Percentiles rank a stretch among this genome's conserved stretches.
These are phyloP conservation scores for Desmophyllum pertusum DNA, from an alignment of 92 coral and sea anemone species.

Conservation along the genomic window DNA sequence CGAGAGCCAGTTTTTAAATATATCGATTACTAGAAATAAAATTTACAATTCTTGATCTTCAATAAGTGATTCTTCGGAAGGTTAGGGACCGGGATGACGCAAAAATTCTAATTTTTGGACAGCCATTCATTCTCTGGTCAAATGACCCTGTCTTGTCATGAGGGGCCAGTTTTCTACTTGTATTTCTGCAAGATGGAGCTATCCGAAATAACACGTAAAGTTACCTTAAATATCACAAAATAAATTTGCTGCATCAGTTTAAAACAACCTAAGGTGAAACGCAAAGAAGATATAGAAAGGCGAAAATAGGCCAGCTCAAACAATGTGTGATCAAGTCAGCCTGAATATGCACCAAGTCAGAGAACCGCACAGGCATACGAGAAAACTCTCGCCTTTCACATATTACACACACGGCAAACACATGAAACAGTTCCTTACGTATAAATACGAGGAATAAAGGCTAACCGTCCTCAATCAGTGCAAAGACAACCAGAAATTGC, in stretches of 20 bases:
- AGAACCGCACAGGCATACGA: neutral
- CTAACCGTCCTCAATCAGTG: neutral
- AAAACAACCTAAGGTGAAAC: neutral
- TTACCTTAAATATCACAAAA: neutral
- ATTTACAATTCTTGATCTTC: neutral
- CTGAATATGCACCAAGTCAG: neutral
- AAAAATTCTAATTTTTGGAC: neutral
- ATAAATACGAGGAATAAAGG: neutral
- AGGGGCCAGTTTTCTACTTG: neutral
- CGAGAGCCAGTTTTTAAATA: neutral
- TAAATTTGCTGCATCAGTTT: neutral
- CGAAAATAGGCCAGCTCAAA: neutral
- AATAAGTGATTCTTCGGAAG: neutral
- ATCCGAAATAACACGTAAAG: neutral
- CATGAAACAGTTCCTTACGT: neutral
- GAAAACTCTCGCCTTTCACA: neutral
- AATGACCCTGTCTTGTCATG: constrained; percentile 5
- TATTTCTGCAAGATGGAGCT: neutral
- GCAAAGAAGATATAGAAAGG: neutral
- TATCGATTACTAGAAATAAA: neutral
- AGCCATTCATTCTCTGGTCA: constrained; percentile 6
- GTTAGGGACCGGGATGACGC: too few relatives aligned
- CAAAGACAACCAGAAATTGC: neutral
- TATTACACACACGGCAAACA: neutral
- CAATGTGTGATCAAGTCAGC: neutral